phyloP scores from a whole-genome alignment of 2,113 vertebrate genomes.

The Strigops habroptila region DNA sequence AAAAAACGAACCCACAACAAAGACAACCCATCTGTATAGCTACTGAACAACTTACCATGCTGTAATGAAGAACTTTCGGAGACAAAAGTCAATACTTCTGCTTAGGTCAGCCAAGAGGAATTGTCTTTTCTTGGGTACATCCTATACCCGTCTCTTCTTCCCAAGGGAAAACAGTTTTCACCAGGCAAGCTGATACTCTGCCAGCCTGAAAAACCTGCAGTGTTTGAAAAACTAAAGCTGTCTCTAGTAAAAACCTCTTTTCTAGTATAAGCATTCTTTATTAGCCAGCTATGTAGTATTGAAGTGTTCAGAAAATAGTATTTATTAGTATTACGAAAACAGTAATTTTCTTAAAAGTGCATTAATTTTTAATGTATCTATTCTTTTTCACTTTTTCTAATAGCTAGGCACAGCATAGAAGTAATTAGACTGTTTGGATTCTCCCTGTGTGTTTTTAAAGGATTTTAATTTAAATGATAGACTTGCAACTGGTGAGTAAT shows the following conservation, averaged over 20 bases:
- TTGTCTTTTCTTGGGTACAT: constrained; percentile 23
- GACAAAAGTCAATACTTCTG: not conserved
- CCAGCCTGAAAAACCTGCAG: not conserved
- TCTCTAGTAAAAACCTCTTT: not conserved
- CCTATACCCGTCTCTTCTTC: not conserved
- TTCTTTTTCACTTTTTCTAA: not conserved
- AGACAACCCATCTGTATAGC: not conserved
- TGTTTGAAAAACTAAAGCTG: not conserved
- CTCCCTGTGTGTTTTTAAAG: constrained; percentile 15
- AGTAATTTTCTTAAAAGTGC: not conserved
- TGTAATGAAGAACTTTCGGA: not conserved
- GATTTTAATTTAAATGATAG: constrained; percentile 31
- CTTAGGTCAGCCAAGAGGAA: constrained; percentile 12
- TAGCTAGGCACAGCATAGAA: not conserved
- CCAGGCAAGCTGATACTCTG: not conserved
- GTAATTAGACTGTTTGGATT: constrained; percentile 6
- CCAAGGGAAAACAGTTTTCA: not conserved
- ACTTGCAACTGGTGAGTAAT: constrained; percentile 17
- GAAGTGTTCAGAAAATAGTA: not conserved
- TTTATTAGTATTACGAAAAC: not conserved
- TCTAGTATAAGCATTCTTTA: not conserved
- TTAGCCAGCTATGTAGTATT: not conserved
- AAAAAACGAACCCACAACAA: not conserved
- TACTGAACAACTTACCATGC: not conserved
- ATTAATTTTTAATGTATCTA: not conserved